Evolutionary conservation across 2,797 vertebrate species (phyloP), one percentile per base, ranked within the genome.

Genomic region (Emydoidea blandingii): DNA sequence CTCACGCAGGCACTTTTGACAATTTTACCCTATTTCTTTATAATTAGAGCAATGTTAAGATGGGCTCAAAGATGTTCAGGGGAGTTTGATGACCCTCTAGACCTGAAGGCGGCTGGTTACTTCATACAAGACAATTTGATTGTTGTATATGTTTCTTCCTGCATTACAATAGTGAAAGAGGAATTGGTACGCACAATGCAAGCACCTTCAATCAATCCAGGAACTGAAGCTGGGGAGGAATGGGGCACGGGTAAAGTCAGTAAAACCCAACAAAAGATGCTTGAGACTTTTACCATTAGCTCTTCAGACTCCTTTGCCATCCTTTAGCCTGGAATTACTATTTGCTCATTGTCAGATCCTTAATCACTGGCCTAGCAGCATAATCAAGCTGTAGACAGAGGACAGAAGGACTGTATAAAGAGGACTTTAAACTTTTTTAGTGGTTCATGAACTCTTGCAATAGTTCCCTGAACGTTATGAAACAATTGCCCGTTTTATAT

Each of bases 11-110:
- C 27, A 47, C 47, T 34, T 81, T 29, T 12, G 74, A 23, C 12
- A 56, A 12, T 0, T 12, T 23, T 0, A 0, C 9, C 25, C 6
- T 4, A 37, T 8, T 27, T 59, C 16, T 41, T n/a, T 52, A 0
- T 0, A 0, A 8, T 6, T 31, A 14, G 27, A 57, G 19, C 16
- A 49, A 47, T 1, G 2, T 47, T 15, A 78, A 14, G 25, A 15
- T 47, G 27, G 27, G 25, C 1, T 3, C 10, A n/a, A 3, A 76
- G 31, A 12, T 9, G 31, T 47, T 12, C 0, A 1, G 18, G 21
- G 1, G n/a, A 8, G 16, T 8, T 1, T 8, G 15, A 2, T 3
- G 79, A 27, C 1, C 2, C 9, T 0, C 11, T 10, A 3, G 44
- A 12, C 11, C 54, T 47, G 1, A 12, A 1, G 2, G 34, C 23